Evolutionary conservation across 2,888 invertebrate species (phyloP).

Genomic region (Timandra comae): DNA sequence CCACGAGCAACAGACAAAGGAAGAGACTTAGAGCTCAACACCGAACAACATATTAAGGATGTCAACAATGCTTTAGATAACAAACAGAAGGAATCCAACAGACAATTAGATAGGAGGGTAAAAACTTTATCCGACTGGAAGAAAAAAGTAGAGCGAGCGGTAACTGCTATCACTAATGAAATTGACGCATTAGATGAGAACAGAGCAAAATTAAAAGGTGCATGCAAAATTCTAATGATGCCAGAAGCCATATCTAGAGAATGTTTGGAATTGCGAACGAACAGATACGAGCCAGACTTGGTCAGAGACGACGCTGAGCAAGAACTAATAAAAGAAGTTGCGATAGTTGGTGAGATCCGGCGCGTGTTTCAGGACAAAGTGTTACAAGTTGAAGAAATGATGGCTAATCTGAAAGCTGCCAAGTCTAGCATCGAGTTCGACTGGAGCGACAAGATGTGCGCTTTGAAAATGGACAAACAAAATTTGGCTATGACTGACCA

Average conservation of each 20-base stretch:
- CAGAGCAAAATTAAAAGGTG: slow-evolving; percentile 79
- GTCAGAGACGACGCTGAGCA: slow-evolving; percentile 88
- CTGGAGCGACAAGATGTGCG: slow-evolving; percentile 91
- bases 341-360: slow-evolving; percentile 84
- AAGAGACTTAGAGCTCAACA: slow-evolving; percentile 34
- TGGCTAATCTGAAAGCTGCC: slow-evolving; percentile 82
- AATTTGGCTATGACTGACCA: slow-evolving; percentile 81
- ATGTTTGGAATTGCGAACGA: slow-evolving; percentile 82
- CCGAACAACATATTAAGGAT: slow-evolving; percentile 53
- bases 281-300: slow-evolving; percentile 84
- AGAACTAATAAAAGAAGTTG: slow-evolving; percentile 84
- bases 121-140: slow-evolving; percentile 80
- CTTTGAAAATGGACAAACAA: slow-evolving; percentile 82
- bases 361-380: slow-evolving; percentile 78
- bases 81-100: slow-evolving; percentile 67
- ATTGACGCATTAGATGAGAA: slow-evolving; percentile 79
- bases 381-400: slow-evolving; percentile 80
- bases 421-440: slow-evolving; percentile 89
- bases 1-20: slow-evolving; percentile 52
- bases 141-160: slow-evolving; percentile 79
- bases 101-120: slow-evolving; percentile 39
- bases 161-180: slow-evolving; percentile 80
- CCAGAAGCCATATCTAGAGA: slow-evolving; percentile 85
- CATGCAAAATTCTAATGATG: slow-evolving; percentile 80
- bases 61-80: slow-evolving; percentile 76